Percentiles rank a stretch among this genome's conserved stretches.
These are phyloP conservation scores for Danaus plexippus DNA, from an alignment of 1,140 invertebrate species.

Conservation along the genomic window DNA sequence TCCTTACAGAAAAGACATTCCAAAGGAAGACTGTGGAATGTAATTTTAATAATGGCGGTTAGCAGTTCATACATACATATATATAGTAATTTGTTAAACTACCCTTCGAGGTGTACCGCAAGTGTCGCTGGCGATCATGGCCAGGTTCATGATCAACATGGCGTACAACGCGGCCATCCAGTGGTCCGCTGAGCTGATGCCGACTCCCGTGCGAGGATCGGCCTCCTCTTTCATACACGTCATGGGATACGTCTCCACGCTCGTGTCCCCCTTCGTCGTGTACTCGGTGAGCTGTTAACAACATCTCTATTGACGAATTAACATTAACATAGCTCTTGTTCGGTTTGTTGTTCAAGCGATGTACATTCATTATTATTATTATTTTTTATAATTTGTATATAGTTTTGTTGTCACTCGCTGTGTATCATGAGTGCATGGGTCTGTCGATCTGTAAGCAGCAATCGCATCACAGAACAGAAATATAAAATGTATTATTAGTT, in stretches of 20 bases:
- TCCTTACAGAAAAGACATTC: too few relatives aligned
- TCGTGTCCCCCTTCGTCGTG: conserved; percentile 55
- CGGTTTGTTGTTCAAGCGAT: too few relatives aligned
- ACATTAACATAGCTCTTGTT: too few relatives aligned
- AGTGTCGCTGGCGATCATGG: conserved; percentile 47
- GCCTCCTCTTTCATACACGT: conserved; percentile 76
- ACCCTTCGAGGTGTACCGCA: conserved; percentile 37
- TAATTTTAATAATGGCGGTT: too few relatives aligned
- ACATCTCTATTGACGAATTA: too few relatives aligned
- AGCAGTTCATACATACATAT: too few relatives aligned
- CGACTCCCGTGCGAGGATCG: conserved; percentile 77
- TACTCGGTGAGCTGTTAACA: conserved; percentile 37
- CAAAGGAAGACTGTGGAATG: too few relatives aligned
- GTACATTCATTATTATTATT: too few relatives aligned
- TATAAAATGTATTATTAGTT: too few relatives aligned
- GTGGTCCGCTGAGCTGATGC: conserved; percentile 64
- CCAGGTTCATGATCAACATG: conserved; percentile 61
- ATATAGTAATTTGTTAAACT: neutral
- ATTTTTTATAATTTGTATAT: too few relatives aligned
- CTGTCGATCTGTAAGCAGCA: neutral
- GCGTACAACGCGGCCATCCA: conserved; percentile 57
- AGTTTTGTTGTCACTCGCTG: too few relatives aligned
- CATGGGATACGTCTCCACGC: conserved; percentile 64
- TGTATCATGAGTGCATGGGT: too few relatives aligned
- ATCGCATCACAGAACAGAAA: neutral